Base-by-base conservation (phyloP, 2,113 vertebrate species). In the Pedionomus torquatus region DNA sequence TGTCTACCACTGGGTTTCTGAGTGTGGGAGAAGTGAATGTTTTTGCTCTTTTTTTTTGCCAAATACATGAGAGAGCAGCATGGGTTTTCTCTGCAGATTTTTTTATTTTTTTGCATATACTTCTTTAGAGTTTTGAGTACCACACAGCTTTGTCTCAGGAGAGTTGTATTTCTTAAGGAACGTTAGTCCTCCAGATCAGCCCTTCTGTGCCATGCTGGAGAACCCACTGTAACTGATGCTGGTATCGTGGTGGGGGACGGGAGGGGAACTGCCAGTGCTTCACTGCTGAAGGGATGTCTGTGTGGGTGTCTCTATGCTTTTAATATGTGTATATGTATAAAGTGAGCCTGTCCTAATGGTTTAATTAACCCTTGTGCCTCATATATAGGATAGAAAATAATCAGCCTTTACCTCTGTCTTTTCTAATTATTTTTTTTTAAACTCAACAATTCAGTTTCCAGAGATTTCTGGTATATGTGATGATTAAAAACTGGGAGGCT, bases 1-100 rank as follows among this genome's bases (percentile, higher is more conserved):
- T 2, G 11, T 43, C 41, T 64, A 0, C 37, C 0, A 0, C 24
- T 35, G 44, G 19, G 17, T 68, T 94, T 51, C 52, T 28, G 23
- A 10, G 21, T 17, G 55, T 60, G 88, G 51, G 23, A n/a, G 25
- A 85, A 72, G 10, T 35, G 26, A 60, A 52, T 33, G 33, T 1
- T 70, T 93, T 87, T 71, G 64, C 16, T 84, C 16, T 84, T 33
- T 68, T 75, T 17, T 85, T 87, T 84, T 49, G 55, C 49, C 57
- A 51, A 30, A 64, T 46, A 17, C 6, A 4, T 49, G 52, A 51
- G 16, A 24, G 21, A 33, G 10, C 48, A 57, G 21, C 41, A 46
- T 30, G n/a, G 6, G 2, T n/a, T 94, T 75, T 81, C 57, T 80
- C 41, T 52, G 28, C 10, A 33, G 15, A 35, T 28, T 75, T 31